phyloP scores from a whole-genome alignment of 2,113 vertebrate genomes.

The Coptodon rendalli region DNA sequence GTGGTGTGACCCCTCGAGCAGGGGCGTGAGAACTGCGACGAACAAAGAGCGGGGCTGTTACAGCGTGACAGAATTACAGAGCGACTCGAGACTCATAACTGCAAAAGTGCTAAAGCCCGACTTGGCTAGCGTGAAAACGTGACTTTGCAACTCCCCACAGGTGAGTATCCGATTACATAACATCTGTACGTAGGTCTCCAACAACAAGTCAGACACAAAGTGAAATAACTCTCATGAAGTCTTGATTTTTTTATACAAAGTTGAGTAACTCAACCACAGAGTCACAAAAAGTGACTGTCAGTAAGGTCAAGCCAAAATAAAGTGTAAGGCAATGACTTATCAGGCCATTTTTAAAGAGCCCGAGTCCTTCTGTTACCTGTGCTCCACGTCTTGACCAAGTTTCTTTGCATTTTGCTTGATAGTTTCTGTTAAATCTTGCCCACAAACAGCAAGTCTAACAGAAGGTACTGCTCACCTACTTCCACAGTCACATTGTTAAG shows the following conservation, averaged over 20 bases:
- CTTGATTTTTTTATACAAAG: neutral
- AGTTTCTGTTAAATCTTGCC: neutral
- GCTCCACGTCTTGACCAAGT: neutral
- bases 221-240: neutral
- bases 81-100: constrained; percentile 35
- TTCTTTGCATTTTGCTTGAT: neutral
- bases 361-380: neutral
- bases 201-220: neutral
- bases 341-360: neutral
- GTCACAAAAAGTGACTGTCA: neutral
- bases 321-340: neutral
- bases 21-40: constrained; percentile 58
- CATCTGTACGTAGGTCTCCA: neutral
- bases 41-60: constrained; percentile 54
- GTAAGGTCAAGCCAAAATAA: neutral
- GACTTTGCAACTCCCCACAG: constrained; percentile 4
- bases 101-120: constrained; percentile 23
- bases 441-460: neutral
- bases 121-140: constrained; percentile 13
- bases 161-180: neutral
- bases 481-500: neutral
- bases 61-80: constrained; percentile 65
- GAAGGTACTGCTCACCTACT: neutral
- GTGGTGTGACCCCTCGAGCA: constrained; percentile 45
- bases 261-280: neutral